Percentiles rank a stretch among this genome's conserved stretches.
phyloP scores from a whole-genome alignment of 2,797 vertebrate species.

The Melanotaenia parkinsoni region DNA sequence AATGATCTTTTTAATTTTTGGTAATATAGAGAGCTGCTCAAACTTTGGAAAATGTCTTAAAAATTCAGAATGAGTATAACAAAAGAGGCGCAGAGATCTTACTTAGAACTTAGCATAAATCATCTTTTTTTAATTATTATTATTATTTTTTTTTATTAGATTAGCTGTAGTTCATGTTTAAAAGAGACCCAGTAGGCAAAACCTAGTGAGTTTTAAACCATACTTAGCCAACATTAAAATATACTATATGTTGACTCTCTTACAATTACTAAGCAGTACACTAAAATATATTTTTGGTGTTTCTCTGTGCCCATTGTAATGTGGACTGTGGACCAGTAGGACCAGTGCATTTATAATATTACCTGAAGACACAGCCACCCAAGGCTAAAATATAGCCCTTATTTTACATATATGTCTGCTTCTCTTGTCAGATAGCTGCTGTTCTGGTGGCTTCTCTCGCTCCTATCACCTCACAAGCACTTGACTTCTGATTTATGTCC shows the following conservation, averaged over 20 bases:
- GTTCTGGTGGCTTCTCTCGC: neutral
- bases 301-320: too few species aligned
- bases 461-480: neutral
- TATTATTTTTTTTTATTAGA: neutral
- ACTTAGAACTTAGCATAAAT: neutral
- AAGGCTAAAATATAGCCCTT: neutral
- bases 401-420: neutral
- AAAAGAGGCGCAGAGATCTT: neutral
- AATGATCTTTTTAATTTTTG: neutral
- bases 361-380: neutral
- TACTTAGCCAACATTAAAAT: too few species aligned
- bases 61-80: neutral
- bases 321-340: too few species aligned
- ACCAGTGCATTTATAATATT: neutral
- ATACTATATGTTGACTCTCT: too few species aligned
- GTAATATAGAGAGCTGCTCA: neutral
- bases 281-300: too few species aligned
- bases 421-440: neutral
- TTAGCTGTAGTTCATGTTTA: neutral
- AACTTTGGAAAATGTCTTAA: neutral
- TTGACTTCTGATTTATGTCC: neutral
- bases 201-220: too few species aligned
- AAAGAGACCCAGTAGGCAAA: neutral
- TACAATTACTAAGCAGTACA: too few species aligned
- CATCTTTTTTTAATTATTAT: neutral